Conservation (phyloP, 2,797 vertebrate species). For the Lagorchestes hirsutus region DNA sequence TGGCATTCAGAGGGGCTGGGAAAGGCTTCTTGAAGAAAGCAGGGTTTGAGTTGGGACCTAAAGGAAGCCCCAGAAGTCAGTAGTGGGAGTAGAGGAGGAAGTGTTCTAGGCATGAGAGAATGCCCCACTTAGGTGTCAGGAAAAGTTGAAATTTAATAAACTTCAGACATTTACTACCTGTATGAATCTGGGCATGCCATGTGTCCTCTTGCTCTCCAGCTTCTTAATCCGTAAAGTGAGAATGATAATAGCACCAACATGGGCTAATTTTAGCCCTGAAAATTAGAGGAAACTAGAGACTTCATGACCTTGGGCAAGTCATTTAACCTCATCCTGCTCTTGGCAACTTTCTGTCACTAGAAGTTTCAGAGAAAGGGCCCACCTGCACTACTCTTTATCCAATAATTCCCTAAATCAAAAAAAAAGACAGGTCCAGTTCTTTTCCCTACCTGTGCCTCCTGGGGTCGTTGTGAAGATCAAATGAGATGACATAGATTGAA, state of each 20-base stretch:
- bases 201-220: not conserved
- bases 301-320: not conserved
- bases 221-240: not conserved
- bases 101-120: too few relatives aligned
- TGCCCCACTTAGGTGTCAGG: too few relatives aligned
- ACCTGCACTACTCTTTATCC: not conserved
- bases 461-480: not conserved
- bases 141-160: not conserved
- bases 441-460: not conserved
- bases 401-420: not conserved
- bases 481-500: not conserved
- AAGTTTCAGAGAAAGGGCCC: not conserved
- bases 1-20: not conserved
- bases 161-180: too few relatives aligned
- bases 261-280: not conserved
- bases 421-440: not conserved
- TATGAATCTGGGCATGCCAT: rapidly evolving
- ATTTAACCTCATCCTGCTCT: not conserved
- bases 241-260: not conserved
- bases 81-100: not conserved
- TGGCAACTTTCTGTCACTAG: not conserved
- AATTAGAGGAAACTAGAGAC: not conserved
- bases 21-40: not conserved
- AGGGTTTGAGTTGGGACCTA: not conserved
- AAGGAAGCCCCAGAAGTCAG: not conserved